Evolutionary conservation across 2,797 vertebrate genomes (phyloP).

Genomic region (Coilia nasus): DNA sequence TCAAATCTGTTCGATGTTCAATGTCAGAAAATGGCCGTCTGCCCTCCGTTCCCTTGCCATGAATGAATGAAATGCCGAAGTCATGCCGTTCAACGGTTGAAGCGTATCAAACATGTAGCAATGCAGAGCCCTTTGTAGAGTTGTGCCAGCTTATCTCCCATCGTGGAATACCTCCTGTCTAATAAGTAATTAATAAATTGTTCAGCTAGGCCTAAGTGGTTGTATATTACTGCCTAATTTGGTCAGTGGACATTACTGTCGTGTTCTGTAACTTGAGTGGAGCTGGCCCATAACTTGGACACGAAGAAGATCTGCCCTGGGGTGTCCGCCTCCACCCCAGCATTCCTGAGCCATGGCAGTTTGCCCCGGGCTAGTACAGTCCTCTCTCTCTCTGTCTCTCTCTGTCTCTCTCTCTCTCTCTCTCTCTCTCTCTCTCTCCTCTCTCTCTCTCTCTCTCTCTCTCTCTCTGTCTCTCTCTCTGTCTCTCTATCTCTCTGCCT

Average conservation of each 20-base stretch:
- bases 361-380: background rate
- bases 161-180: background rate
- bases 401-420: background rate
- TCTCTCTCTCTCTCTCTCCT: background rate
- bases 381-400: background rate
- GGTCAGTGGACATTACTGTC: background rate
- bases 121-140: too few species aligned
- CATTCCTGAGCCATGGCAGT: conserved; percentile 8
- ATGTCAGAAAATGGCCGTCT: too few species aligned
- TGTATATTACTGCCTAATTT: background rate
- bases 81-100: too few species aligned
- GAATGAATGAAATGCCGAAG: too few species aligned
- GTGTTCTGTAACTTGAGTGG: background rate
- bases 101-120: too few species aligned
- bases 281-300: background rate
- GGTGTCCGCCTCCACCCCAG: background rate
- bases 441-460: background rate
- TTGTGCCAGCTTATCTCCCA: too few species aligned
- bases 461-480: background rate
- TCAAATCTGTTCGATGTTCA: too few species aligned
- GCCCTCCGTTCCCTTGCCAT: too few species aligned
- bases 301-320: background rate
- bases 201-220: background rate
- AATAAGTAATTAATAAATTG: background rate
- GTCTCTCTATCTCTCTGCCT: background rate